Conservation (phyloP, 2,113 vertebrate species). For the Gobius niger region DNA sequence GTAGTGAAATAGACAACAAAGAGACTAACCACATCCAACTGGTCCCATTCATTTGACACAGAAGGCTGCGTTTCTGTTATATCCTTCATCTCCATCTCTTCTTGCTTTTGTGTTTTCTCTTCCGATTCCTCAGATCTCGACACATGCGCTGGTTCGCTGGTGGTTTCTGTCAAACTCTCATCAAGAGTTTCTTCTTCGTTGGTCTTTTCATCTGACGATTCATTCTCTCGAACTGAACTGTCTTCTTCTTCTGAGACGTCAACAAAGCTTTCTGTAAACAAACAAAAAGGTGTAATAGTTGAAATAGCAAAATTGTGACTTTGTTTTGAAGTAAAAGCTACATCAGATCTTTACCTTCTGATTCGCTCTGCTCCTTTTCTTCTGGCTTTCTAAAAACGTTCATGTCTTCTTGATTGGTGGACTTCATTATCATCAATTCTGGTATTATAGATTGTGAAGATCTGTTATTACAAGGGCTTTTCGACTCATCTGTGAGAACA, state of each 20-base stretch:
- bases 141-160: slow-evolving; percentile 12
- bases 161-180: not conserved
- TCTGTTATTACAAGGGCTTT: too few species aligned
- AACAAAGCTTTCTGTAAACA: slow-evolving; percentile 70
- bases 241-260: slow-evolving; percentile 72
- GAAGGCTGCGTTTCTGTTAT: slow-evolving; percentile 16
- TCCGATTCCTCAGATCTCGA: slow-evolving; percentile 24
- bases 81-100: slow-evolving; percentile 24
- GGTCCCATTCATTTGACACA: slow-evolving; percentile 80
- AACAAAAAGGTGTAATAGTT: not conserved
- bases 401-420: slow-evolving; percentile 1
- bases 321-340: not conserved
- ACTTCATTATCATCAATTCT: slow-evolving; percentile 12
- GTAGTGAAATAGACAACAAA: not conserved
- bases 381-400: slow-evolving; percentile 23
- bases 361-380: slow-evolving; percentile 77
- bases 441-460: not conserved
- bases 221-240: slow-evolving; percentile 11
- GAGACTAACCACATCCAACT: slow-evolving; percentile 80
- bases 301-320: not conserved
- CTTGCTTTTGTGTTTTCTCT: slow-evolving; percentile 17
- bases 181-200: slow-evolving; percentile 6
- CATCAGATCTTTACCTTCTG: slow-evolving; percentile 78
- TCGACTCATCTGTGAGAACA: not conserved
- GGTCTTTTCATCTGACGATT: not conserved